phyloP scores from a whole-genome alignment of 1,140 invertebrate genomes.

The Lepidurus arcticus region DNA sequence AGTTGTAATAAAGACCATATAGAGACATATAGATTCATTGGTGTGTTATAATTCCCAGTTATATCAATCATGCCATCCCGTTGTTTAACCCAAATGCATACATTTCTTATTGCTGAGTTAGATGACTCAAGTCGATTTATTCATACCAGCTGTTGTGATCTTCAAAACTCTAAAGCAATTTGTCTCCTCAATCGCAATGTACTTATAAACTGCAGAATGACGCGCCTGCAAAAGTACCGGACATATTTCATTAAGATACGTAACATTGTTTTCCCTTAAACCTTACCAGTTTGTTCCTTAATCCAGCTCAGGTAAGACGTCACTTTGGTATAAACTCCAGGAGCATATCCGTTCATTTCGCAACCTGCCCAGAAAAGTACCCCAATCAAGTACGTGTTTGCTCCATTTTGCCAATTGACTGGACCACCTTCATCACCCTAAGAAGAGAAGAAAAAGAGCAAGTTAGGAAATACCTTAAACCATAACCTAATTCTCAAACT shows the following conservation, averaged over 20 bases:
- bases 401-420: neutral
- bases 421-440: too few species aligned
- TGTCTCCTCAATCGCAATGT: neutral
- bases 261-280: neutral
- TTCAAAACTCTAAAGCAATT: neutral
- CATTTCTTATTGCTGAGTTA: too few species aligned
- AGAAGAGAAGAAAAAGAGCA: neutral
- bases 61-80: too few species aligned
- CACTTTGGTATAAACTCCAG: slow-evolving; percentile 51
- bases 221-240: neutral
- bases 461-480: neutral
- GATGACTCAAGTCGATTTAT: too few species aligned
- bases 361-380: slow-evolving; percentile 47
- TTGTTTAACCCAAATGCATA: too few species aligned
- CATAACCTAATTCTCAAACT: neutral
- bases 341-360: slow-evolving; percentile 46
- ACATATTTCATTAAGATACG: neutral
- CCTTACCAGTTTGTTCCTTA: neutral
- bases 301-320: slow-evolving; percentile 35
- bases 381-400: slow-evolving; percentile 38
- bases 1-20: too few species aligned
- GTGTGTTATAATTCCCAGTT: too few species aligned
- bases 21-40: too few species aligned
- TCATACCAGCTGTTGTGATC: too few species aligned
- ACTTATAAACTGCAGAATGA: neutral